Percentiles rank a stretch among this genome's conserved stretches.
These are phyloP conservation scores for Squalus acanthias DNA, from an alignment of 2,797 vertebrate genomes.

Conservation along the genomic window DNA sequence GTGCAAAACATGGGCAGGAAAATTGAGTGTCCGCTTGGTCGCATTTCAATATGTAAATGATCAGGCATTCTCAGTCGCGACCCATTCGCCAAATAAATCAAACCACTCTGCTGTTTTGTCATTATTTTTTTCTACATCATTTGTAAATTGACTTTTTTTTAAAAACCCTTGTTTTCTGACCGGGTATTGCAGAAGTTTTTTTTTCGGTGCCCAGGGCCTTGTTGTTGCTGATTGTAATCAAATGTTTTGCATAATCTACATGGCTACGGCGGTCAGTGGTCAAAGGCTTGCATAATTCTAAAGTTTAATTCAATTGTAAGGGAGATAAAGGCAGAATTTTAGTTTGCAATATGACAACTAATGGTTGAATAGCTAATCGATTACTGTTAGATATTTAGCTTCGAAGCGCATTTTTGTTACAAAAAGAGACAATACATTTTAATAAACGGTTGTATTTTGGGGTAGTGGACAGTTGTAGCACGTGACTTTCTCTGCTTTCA, in stretches of 20 bases:
- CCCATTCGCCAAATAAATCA: constrained; percentile 61
- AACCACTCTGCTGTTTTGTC: constrained; percentile 52
- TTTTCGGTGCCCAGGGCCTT: background rate
- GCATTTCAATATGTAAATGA: constrained; percentile 79
- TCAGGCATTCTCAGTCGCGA: constrained; percentile 59
- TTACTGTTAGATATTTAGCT: background rate
- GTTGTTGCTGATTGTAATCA: background rate
- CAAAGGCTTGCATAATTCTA: constrained; percentile 1
- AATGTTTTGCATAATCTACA: constrained; percentile 36
- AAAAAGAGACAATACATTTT: background rate
- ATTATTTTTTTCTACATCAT: constrained; percentile 47
- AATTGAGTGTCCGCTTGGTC: constrained; percentile 74
- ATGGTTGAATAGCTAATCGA: constrained; percentile 15
- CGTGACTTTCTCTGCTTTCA: background rate
- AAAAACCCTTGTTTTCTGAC: background rate
- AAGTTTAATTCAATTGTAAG: constrained; percentile 34
- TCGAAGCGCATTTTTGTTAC: background rate
- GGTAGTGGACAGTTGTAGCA: background rate
- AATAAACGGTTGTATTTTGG: background rate
- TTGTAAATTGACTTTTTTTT: constrained; percentile 35
- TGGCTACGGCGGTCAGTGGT: background rate
- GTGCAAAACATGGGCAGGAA: constrained; percentile 65
- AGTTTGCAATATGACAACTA: background rate
- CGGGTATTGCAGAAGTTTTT: background rate
- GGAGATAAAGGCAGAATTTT: background rate